Percentiles rank a stretch among this genome's conserved stretches.
Evolutionary conservation across 2,888 invertebrate genomes (phyloP).

Genomic region (Cremastinae sp.): DNA sequence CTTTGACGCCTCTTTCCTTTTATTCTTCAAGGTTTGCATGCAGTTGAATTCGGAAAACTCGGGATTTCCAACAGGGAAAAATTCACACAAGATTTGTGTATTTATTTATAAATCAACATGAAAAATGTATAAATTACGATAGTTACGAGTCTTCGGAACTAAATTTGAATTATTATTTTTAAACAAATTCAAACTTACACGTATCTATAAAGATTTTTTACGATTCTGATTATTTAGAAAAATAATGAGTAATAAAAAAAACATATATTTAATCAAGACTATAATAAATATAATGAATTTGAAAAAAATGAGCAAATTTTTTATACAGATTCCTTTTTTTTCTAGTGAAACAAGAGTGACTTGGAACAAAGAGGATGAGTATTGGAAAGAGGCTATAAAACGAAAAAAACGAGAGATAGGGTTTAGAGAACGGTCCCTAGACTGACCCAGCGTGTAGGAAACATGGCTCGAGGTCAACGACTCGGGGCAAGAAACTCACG

Average conservation of each 20-base stretch:
- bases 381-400: background rate
- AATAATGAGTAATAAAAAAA: background rate
- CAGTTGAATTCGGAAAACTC: conserved; percentile 5
- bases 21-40: conserved; percentile 10
- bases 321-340: conserved; percentile 7
- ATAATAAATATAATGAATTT: too few species aligned
- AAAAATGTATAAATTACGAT: conserved; percentile 4
- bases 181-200: too few species aligned
- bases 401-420: conserved; percentile 6
- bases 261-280: too few species aligned
- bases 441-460: conserved; percentile 23
- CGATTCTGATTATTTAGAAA: too few species aligned
- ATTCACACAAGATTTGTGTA: background rate
- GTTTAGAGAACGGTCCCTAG: background rate
- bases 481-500: conserved; percentile 63
- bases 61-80: conserved; percentile 52
- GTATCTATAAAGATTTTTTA: too few species aligned
- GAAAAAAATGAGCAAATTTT: too few species aligned
- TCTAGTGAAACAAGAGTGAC: background rate
- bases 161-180: too few species aligned
- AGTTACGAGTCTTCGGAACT: background rate
- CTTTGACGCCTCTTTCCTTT: background rate
- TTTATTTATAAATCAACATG: background rate
- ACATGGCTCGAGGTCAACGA: conserved; percentile 67
- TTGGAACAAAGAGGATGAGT: too few species aligned